Conservation (phyloP, 2,888 invertebrate genomes). For the Drosophila birchii region DNA sequence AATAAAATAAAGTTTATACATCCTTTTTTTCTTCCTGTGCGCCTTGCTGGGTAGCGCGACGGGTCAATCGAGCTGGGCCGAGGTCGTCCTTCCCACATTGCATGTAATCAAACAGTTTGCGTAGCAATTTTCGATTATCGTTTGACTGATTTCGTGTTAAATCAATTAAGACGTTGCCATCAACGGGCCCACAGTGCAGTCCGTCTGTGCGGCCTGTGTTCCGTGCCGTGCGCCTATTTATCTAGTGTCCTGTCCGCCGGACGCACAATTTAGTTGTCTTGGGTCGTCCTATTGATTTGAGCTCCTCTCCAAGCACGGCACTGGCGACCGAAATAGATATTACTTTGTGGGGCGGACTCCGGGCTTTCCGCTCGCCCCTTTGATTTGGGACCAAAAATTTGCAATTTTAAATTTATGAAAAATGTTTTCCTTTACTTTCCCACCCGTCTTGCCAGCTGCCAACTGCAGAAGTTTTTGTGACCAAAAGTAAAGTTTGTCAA, state of each 20-base stretch:
- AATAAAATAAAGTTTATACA: neutral
- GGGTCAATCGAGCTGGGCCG: conserved; percentile 37
- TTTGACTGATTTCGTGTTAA: conserved; percentile 81
- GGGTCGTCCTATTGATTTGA: conserved; percentile 64
- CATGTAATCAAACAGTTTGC: conserved; percentile 81
- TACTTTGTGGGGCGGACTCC: conserved; percentile 1
- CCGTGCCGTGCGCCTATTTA: conserved; percentile 72
- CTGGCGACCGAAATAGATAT: conserved; percentile 14
- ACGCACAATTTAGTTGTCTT: conserved; percentile 35
- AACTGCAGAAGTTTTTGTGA: conserved; percentile 67
- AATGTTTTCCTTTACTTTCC: conserved; percentile 42
- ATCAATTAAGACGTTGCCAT: conserved; percentile 78
- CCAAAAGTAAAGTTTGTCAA: conserved; percentile 69
- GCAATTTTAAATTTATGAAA: conserved; percentile 74
- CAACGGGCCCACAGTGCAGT: conserved; percentile 47
- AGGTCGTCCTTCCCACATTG: conserved; percentile 57
- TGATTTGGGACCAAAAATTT: conserved; percentile 63
- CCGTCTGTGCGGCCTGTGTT: conserved; percentile 46
- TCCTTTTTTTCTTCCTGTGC: neutral
- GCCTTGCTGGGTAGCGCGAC: conserved; percentile 2
- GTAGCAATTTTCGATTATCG: conserved; percentile 80
- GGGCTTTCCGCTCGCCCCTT: conserved; percentile 28
- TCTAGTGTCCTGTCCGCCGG: conserved; percentile 65
- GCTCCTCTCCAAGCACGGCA: neutral
- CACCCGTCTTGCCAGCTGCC: conserved; percentile 57